Percentiles rank a stretch among this genome's conserved stretches.
Conservation (phyloP, 2,113 vertebrate genomes). For the Lepidothrix coronata region DNA sequence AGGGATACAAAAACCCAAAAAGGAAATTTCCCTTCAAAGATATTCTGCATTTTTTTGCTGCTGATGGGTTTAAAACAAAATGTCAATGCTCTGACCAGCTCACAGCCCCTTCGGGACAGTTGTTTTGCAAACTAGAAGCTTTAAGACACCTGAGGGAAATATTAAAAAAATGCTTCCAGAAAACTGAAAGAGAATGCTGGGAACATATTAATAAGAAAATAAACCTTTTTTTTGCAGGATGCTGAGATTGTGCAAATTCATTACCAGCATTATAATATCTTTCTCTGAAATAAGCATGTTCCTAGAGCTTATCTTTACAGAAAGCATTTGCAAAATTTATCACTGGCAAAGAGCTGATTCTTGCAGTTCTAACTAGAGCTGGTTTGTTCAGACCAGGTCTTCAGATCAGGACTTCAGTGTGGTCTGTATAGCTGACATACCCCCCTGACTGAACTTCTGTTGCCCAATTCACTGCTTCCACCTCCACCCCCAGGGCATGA, state of each 20-base stretch:
- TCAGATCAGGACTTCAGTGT: not conserved
- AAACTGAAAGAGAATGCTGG: not conserved
- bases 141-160: slow-evolving; percentile 31
- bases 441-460: fast-evolving
- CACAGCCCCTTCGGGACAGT: not conserved
- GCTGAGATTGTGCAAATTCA: not conserved
- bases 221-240: not conserved
- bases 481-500: not conserved
- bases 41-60: slow-evolving; percentile 37
- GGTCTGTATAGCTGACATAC: not conserved
- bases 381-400: not conserved
- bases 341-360: not conserved
- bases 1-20: slow-evolving; percentile 77
- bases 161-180: not conserved
- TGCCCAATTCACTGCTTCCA: not conserved
- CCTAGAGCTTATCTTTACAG: not conserved
- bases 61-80: slow-evolving; percentile 49
- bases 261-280: not conserved
- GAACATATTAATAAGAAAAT: not conserved
- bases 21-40: slow-evolving; percentile 80
- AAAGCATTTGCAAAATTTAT: not conserved
- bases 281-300: not conserved
- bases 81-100: slow-evolving; percentile 4
- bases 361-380: not conserved
- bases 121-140: slow-evolving; percentile 10